Evolutionary conservation across 2,113 vertebrate species (phyloP), one percentile per base, ranked within the genome.

Genomic region (Penelope pileata): DNA sequence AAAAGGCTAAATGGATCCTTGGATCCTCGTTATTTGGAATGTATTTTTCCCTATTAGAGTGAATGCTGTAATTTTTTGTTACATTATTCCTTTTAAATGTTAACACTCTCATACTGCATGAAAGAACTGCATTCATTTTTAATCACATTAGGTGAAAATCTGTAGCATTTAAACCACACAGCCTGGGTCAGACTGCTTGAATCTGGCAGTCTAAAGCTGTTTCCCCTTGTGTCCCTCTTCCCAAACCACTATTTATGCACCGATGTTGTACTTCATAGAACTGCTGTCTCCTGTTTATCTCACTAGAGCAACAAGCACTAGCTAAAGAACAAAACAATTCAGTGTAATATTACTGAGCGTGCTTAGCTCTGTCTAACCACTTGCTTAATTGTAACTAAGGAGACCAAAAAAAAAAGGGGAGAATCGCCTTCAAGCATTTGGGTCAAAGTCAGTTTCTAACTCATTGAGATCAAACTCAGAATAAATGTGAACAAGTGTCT

Each of bases 21-120:
- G 34, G 34, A 82, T 95, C 12, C 12, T 9, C 59, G 69, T 76
- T 92, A 58, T 7, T 17, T 73, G 86, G 24, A 84, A 84, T 69
- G 16, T 17, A 42, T 67, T 92, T 77, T 78, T 67, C 63, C 12
- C 29, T 81, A 7, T 79, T 43, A 88, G 51, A n/a, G 38, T 29
- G 51, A 97, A 88, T 68, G 7, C 47, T 15, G 26, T 53, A 53
- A 21, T 53, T 54, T 54, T 94, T 76, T 90, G 89, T 88, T 42
- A 78, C 92, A 50, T 85, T 93, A 34, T 36, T 93, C 51, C 43
- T 94, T 92, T 94, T 83, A 53, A 47, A 60, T 29, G 58, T 81
- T 89, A 83, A 70, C 17, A 40, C 16, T 81, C 43, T 95, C 67
- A 45, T 64, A 36, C 36, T 91, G 21, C 29, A 85, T 23, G 45